Evolutionary conservation across 2,888 invertebrate species (phyloP).

Genomic region (Lathronympha strigana): DNA sequence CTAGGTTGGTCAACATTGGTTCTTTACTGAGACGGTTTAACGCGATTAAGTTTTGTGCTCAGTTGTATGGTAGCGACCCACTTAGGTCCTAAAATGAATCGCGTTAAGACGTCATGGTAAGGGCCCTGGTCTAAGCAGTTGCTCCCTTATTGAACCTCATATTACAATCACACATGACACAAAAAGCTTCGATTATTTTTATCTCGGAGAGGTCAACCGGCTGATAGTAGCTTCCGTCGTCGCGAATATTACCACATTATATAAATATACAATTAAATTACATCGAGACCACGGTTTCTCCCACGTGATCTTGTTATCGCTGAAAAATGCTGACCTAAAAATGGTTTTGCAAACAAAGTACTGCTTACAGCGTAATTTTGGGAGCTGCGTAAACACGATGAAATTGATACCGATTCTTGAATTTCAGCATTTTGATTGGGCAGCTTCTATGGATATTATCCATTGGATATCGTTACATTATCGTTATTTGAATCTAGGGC

Average conservation of each 20-base stretch:
- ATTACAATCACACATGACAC: constrained; percentile 45
- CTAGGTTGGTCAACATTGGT: no score
- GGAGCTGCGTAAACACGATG: not conserved
- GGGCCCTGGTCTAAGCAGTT: no score
- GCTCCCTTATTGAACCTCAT: constrained; percentile 28
- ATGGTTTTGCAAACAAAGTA: constrained; percentile 4
- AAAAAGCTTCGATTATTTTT: constrained; percentile 59
- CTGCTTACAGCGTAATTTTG: constrained; percentile 2
- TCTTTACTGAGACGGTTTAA: no score
- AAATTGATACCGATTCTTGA: not conserved
- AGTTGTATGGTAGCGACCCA: no score
- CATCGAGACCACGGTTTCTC: not conserved
- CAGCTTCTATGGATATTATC: not conserved
- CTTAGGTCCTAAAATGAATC: no score
- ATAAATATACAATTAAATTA: not conserved
- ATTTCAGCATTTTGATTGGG: not conserved
- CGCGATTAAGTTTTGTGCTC: no score
- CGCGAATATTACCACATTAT: constrained; percentile 35
- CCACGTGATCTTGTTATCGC: constrained; percentile 22
- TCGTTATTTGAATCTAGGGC: not conserved
- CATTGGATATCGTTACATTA: not conserved
- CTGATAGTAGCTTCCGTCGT: constrained; percentile 45
- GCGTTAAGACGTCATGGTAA: no score
- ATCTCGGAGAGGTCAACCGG: constrained; percentile 55
- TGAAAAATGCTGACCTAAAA: constrained; percentile 30